These are phyloP conservation scores for Trichechus manatus DNA, from an alignment of 2,113 vertebrate genomes.

Conservation along the genomic window DNA sequence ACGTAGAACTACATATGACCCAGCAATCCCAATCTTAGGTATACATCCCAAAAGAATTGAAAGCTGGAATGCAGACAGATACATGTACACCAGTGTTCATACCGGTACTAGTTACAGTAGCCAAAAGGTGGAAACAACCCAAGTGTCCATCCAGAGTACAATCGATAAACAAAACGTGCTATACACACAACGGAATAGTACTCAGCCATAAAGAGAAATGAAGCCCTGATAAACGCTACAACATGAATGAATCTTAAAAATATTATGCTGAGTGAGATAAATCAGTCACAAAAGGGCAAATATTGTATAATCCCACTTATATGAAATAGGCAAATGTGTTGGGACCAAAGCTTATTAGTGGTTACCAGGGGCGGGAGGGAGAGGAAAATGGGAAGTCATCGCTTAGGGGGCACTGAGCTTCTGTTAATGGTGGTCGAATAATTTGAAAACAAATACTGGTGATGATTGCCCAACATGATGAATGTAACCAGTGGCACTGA, in stretches of 20 bases:
- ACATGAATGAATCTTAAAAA: not conserved
- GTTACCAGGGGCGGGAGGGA: not conserved
- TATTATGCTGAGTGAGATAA: not conserved
- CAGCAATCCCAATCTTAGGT: not conserved
- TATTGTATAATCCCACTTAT: not conserved
- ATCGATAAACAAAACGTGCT: not conserved
- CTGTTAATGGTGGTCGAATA: not conserved
- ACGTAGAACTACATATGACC: not conserved
- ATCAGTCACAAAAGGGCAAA: not conserved
- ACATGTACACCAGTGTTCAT: not conserved
- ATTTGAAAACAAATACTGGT: not conserved
- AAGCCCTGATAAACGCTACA: not conserved
- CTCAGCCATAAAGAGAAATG: not conserved
- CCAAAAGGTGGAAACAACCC: not conserved
- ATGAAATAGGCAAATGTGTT: not conserved
- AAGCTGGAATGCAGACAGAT: not conserved
- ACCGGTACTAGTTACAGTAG: not conserved
- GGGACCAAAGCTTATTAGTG: not conserved
- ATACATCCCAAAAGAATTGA: not conserved
- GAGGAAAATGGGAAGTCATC: too few species aligned
- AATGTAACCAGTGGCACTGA: not conserved
- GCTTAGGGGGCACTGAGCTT: not conserved
- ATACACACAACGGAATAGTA: not conserved
- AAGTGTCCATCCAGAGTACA: not conserved
- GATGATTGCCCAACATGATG: too few species aligned